A percentile compares a stretch with the other conserved stretches of the same genome.
Conservation (phyloP, 1,140 invertebrate genomes). For the Drosophila watanabei region DNA sequence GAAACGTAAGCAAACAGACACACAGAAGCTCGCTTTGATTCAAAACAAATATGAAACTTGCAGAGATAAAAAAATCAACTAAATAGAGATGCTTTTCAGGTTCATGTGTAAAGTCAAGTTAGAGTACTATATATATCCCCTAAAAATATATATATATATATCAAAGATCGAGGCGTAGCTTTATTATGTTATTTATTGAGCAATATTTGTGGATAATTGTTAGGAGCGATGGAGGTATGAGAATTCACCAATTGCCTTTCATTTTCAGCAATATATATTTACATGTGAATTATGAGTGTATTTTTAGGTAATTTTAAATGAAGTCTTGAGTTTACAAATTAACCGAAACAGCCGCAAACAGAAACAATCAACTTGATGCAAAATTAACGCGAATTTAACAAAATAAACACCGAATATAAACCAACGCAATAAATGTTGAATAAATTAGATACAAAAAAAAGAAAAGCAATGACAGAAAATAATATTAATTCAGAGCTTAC, state of each 20-base stretch:
- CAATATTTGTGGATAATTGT: constrained; percentile 19
- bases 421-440: constrained; percentile 69
- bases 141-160: constrained; percentile 13
- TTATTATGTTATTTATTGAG: constrained; percentile 47
- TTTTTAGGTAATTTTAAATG: constrained; percentile 49
- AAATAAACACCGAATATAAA: constrained; percentile 8
- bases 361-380: constrained; percentile 40
- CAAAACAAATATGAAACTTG: constrained; percentile 47
- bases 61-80: not conserved
- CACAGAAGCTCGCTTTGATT: constrained; percentile 48
- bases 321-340: constrained; percentile 28
- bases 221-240: constrained; percentile 28
- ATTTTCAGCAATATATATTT: constrained; percentile 52
- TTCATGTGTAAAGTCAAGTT: constrained; percentile 2
- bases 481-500: constrained; percentile 13
- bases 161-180: constrained; percentile 36
- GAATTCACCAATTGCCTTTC: constrained; percentile 82
- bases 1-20: constrained; percentile 56
- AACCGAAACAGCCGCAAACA: constrained; percentile 9
- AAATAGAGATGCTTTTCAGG: constrained; percentile 1
- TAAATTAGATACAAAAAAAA: constrained; percentile 60
- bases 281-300: constrained; percentile 28
- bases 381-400: constrained; percentile 35
- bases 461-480: constrained; percentile 47
- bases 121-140: constrained; percentile 1